Evolutionary conservation across 2,888 invertebrate genomes (phyloP), one percentile per base, ranked within the genome.

Genomic region (Oscheius onirici): DNA sequence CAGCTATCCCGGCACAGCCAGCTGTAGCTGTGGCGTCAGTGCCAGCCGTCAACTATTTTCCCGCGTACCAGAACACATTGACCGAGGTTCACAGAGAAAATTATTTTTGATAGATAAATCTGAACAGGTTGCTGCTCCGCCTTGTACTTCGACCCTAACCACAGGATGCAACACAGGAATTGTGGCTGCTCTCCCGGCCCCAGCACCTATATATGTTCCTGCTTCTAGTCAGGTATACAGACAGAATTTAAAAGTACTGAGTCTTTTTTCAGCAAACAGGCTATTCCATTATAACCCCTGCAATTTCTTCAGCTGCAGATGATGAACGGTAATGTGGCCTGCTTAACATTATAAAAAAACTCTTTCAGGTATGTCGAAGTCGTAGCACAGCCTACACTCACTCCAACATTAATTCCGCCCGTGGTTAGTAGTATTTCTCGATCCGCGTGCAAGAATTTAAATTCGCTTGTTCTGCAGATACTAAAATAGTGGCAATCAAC

Each of bases 91-190:
- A 34, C 3, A 34, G 34, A 34, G 34, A 34, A 34, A 34, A 3
- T 6, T 6, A 8, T 34, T 34, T 34, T 34, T n/a, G n/a, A n/a
- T n/a, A n/a, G n/a, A 34, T 34, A 34, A 24, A 49, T 67, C 17
- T 75, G 63, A 24, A 68, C 69, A 41, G 22, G 13, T 28, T 8
- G 43, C 5, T 17, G n/a, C 63, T 28, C 73, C 71, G 5, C 17
- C 54, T 10, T 61, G 60, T 20, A 15, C 69, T n/a, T 58, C 72
- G 17, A 54, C 72, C 3, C 46, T 69, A 0, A 60, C 72, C n/a
- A 5, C 74, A 5, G 55, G 40, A 17, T 43, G 43, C 17, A 22
- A 8, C 17, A 11, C 58, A 58, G 20, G 15, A 13, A 20, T 26
- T 26, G 17, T 34, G 8, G 40, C 20, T 11, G 17, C 40, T 1